phyloP scores from a whole-genome alignment of 2,888 invertebrate species.

The Dasypogon diadema region DNA sequence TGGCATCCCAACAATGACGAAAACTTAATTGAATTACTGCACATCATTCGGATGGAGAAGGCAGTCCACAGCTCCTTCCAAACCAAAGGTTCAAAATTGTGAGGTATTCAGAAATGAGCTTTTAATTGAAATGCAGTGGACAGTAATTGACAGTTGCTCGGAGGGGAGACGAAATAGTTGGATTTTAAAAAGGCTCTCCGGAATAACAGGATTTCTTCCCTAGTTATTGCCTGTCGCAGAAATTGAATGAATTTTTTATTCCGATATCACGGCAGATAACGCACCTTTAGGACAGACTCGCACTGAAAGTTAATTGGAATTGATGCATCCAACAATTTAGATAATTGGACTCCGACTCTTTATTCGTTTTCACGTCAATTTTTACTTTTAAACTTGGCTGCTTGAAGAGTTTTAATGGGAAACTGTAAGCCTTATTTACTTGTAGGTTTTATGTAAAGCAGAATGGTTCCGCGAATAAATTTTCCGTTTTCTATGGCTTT shows the following conservation, averaged over 20 bases:
- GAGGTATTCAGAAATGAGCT: neutral
- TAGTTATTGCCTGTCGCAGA: slow-evolving; percentile 1
- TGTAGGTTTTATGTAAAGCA: no score
- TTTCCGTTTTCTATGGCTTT: no score
- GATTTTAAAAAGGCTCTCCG: neutral
- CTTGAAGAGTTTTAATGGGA: no score
- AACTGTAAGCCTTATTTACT: no score
- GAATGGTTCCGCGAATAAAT: no score
- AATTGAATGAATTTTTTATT: slow-evolving; percentile 3
- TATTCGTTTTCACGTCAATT: no score
- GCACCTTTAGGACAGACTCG: neutral
- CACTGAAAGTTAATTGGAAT: neutral
- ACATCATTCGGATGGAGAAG: neutral
- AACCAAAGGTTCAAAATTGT: no score
- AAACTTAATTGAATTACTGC: neutral
- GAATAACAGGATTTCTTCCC: no score
- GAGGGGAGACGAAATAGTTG: neutral
- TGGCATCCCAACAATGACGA: neutral
- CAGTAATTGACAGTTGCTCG: neutral
- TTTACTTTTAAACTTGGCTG: no score
- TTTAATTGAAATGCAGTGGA: neutral
- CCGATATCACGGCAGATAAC: neutral
- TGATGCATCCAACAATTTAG: neutral
- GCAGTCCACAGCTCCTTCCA: neutral
- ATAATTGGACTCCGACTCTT: no score